Evolutionary conservation across 2,888 invertebrate species (phyloP).

Genomic region (Platynereis dumerilii): DNA sequence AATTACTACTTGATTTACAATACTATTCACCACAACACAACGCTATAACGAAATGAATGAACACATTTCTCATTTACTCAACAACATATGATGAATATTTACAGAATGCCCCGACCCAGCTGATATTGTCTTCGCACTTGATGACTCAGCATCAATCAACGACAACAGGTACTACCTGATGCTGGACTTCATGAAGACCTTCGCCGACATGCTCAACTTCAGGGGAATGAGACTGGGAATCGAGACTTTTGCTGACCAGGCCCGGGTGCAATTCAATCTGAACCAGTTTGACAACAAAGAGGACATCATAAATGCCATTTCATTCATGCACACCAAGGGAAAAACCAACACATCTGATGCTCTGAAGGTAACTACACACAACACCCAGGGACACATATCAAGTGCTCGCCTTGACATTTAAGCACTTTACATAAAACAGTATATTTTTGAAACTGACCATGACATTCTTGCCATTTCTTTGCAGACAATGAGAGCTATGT

Average conservation of each 20-base stretch:
- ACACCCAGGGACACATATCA: too few species aligned
- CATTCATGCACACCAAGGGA: constrained; percentile 25
- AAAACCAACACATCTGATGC: constrained; percentile 18
- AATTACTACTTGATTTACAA: too few species aligned
- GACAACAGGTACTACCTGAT: constrained; percentile 29
- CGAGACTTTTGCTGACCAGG: constrained; percentile 32
- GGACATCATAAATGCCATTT: constrained; percentile 28
- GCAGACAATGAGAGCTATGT: neutral
- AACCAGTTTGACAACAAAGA: constrained; percentile 10
- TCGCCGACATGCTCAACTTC: constrained; percentile 34
- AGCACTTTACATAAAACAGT: too few species aligned
- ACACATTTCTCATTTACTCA: too few species aligned
- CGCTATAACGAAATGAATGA: too few species aligned
- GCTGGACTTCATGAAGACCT: constrained; percentile 30
- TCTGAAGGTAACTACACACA: constrained; percentile 5
- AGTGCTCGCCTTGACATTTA: too few species aligned
- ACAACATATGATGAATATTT: neutral
- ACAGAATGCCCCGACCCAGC: constrained; percentile 32
- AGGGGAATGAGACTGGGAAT: constrained; percentile 32
- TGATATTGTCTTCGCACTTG: constrained; percentile 35
- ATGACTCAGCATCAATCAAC: constrained; percentile 32
- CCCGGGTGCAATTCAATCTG: constrained; percentile 30
- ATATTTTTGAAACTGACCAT: too few species aligned
- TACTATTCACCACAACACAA: too few species aligned
- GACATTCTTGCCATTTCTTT: too few species aligned